Evolutionary conservation across 64 coral and sea anemone genomes (phyloP).

Genomic region (Anthopleura sola): DNA sequence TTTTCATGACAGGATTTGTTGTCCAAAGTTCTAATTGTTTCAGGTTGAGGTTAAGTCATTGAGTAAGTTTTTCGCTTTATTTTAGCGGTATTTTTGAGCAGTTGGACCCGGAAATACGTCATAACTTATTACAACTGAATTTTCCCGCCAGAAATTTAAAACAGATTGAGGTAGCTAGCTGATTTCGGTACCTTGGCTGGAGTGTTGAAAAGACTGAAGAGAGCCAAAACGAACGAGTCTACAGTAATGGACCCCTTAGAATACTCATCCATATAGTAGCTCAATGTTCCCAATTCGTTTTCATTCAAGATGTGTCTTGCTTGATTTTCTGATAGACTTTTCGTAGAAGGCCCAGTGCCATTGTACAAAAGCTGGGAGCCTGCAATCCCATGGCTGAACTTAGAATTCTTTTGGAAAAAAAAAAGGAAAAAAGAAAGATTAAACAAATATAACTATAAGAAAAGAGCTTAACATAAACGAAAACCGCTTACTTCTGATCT

Average conservation of each 20-base stretch:
- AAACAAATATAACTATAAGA: neutral
- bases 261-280: constrained; percentile 86
- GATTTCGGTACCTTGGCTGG: constrained; percentile 62
- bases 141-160: neutral
- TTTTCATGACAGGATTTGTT: no score
- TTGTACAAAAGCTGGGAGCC: constrained; percentile 80
- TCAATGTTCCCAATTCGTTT: constrained; percentile 73
- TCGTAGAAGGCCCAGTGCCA: constrained; percentile 68
- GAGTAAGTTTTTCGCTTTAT: no score
- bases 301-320: constrained; percentile 70
- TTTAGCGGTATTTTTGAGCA: no score
- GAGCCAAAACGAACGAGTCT: constrained; percentile 64
- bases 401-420: constrained; percentile 22
- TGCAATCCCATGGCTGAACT: constrained; percentile 79
- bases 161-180: neutral
- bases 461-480: neutral
- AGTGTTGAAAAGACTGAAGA: constrained; percentile 85
- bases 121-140: no score
- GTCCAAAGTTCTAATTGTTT: no score
- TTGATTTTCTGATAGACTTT: constrained; percentile 76
- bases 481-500: constrained; percentile 3
- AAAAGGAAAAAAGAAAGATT: neutral
- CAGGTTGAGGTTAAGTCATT: no score
- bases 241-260: constrained; percentile 47
- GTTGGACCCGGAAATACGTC: no score